Evolutionary conservation across 2,797 vertebrate genomes (phyloP).

Genomic region (Ibycter americanus): DNA sequence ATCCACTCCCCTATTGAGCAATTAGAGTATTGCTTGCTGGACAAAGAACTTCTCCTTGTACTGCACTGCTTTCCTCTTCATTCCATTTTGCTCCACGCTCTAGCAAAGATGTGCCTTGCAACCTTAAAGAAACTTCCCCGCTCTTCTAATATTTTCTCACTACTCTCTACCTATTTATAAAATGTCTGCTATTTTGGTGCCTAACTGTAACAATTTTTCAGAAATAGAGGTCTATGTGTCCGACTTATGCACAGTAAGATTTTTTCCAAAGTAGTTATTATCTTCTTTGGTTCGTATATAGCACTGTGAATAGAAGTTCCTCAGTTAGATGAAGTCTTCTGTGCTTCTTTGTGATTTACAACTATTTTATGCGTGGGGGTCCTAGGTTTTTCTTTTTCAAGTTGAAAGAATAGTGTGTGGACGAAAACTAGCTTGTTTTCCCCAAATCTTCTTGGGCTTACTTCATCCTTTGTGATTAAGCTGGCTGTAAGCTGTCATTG

Average conservation of each 20-base stretch:
- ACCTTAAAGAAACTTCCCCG: neutral
- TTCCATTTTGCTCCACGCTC: neutral
- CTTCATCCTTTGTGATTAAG: neutral
- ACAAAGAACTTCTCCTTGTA: neutral
- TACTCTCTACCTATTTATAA: neutral
- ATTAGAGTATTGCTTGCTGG: neutral
- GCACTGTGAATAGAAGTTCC: neutral
- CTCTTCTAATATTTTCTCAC: neutral
- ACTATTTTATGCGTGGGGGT: neutral
- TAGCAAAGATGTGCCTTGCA: neutral
- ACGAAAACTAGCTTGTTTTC: neutral
- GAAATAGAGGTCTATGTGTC: neutral
- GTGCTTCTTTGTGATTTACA: neutral
- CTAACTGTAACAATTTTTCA: neutral
- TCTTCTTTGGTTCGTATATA: neutral
- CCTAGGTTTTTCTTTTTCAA: neutral
- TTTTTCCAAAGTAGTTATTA: neutral
- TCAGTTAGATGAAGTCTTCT: neutral
- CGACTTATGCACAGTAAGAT: neutral
- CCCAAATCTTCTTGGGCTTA: neutral
- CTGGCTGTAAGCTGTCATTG: neutral
- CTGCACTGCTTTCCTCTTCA: neutral
- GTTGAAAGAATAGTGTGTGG: neutral
- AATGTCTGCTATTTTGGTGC: slow-evolving; percentile 24
- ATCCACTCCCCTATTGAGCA: neutral